These are phyloP conservation scores for Chaitophorus viminalis DNA, from an alignment of 2,888 invertebrate genomes.

Conservation along the genomic window DNA sequence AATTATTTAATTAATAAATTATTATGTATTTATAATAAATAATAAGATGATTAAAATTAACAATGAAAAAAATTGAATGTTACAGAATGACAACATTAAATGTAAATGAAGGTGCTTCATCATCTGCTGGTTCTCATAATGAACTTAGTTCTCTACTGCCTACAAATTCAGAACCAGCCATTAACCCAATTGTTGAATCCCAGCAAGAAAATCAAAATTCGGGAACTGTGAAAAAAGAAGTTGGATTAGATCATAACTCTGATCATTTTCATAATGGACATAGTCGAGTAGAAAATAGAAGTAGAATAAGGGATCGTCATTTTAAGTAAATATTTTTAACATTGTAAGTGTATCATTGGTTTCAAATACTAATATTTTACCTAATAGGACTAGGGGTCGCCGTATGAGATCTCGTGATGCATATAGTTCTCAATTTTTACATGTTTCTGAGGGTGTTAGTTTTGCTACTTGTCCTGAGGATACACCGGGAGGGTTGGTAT, in stretches of 20 bases:
- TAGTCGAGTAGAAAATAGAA: conserved; percentile 9
- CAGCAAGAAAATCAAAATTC: conserved; percentile 42
- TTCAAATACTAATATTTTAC: neutral
- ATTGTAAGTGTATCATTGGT: neutral
- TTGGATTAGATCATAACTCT: conserved; percentile 23
- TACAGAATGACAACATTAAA: conserved; percentile 59
- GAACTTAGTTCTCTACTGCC: conserved; percentile 75
- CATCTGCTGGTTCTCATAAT: conserved; percentile 73
- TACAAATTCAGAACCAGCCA: conserved; percentile 46
- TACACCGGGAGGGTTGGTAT: conserved; percentile 46
- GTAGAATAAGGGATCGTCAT: conserved; percentile 34
- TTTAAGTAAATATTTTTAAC: conserved; percentile 22
- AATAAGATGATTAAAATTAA: neutral
- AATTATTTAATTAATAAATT: neutral
- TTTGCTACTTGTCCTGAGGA: conserved; percentile 54
- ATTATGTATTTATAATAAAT: neutral
- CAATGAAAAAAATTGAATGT: neutral
- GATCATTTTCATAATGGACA: neutral
- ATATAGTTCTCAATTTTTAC: conserved; percentile 32
- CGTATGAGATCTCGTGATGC: conserved; percentile 45
- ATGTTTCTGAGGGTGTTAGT: conserved; percentile 34
- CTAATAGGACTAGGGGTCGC: conserved; percentile 23
- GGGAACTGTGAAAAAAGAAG: conserved; percentile 26
- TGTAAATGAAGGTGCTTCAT: conserved; percentile 65
- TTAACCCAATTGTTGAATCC: conserved; percentile 32